Percentiles rank a stretch among this genome's conserved stretches.
These are phyloP conservation scores for Caenorhabditis brenneri DNA, from an alignment of 1,140 invertebrate species.

Conservation along the genomic window DNA sequence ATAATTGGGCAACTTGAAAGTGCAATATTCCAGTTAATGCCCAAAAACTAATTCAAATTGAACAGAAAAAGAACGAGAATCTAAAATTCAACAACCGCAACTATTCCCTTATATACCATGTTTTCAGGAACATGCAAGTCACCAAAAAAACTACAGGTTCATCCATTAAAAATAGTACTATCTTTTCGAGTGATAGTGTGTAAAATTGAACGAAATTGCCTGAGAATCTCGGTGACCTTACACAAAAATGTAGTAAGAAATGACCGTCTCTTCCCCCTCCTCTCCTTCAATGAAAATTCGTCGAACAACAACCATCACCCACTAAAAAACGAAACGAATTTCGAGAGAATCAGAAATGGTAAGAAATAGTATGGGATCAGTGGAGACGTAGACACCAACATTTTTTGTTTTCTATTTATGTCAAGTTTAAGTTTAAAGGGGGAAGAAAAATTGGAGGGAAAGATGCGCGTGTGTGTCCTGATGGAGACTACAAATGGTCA, in stretches of 20 bases:
- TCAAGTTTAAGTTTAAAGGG: neutral
- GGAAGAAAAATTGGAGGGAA: neutral
- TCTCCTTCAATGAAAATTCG: neutral
- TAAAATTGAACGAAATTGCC: neutral
- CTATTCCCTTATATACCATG: too few relatives aligned
- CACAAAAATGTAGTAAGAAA: neutral
- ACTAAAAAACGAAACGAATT: slow-evolving; percentile 5
- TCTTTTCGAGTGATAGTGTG: neutral
- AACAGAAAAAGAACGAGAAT: too few relatives aligned
- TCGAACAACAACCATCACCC: slow-evolving; percentile 17
- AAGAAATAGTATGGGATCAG: neutral
- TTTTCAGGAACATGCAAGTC: too few relatives aligned
- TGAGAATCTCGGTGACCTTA: slow-evolving; percentile 4
- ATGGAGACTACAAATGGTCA: neutral
- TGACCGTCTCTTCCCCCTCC: neutral
- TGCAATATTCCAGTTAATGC: too few relatives aligned
- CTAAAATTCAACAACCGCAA: too few relatives aligned
- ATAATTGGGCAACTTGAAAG: too few relatives aligned
- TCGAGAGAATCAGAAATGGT: too few relatives aligned
- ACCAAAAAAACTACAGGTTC: slow-evolving; percentile 13
- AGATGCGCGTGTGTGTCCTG: neutral
- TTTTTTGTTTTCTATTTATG: neutral
- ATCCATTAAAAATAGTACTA: neutral
- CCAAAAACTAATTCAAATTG: too few relatives aligned
- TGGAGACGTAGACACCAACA: too few relatives aligned